A percentile compares a stretch with the other conserved stretches of the same genome.
Conservation (phyloP, 2,888 invertebrate genomes). For the Perdita meconis region DNA sequence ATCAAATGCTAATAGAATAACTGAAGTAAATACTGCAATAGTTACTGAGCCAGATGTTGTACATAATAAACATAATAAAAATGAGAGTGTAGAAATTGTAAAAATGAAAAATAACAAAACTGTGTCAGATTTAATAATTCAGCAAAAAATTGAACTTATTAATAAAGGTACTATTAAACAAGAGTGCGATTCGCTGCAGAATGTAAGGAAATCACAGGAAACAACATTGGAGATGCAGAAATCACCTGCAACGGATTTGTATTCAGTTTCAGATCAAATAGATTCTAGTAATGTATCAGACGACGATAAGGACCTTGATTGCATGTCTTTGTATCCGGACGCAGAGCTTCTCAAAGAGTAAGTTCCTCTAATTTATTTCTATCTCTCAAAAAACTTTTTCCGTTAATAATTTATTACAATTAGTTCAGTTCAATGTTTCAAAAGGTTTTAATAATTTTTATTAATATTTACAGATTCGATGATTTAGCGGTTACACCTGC, state of each 20-base stretch:
- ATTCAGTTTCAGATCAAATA: background rate
- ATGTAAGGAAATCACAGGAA: background rate
- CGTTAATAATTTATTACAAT: too few species aligned
- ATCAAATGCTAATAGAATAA: background rate
- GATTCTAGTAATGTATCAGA: background rate
- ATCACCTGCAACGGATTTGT: background rate
- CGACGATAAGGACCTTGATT: constrained; percentile 52
- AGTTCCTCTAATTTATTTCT: constrained; percentile 23
- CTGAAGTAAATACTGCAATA: background rate
- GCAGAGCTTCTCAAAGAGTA: constrained; percentile 50
- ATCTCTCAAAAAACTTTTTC: background rate
- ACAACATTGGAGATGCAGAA: background rate
- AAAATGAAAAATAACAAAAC: background rate
- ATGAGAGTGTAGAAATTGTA: background rate
- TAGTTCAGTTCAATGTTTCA: too few species aligned
- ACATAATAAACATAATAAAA: background rate
- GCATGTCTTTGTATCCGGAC: constrained; percentile 68
- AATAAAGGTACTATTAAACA: background rate
- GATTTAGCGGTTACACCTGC: too few species aligned
- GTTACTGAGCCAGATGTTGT: background rate
- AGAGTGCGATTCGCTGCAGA: background rate
- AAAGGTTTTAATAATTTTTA: background rate
- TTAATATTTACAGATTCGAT: constrained; percentile 10
- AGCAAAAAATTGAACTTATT: background rate
- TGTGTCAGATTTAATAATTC: background rate